phyloP scores from a whole-genome alignment of 1,140 invertebrate species.

The Wiebesia pumilae region DNA sequence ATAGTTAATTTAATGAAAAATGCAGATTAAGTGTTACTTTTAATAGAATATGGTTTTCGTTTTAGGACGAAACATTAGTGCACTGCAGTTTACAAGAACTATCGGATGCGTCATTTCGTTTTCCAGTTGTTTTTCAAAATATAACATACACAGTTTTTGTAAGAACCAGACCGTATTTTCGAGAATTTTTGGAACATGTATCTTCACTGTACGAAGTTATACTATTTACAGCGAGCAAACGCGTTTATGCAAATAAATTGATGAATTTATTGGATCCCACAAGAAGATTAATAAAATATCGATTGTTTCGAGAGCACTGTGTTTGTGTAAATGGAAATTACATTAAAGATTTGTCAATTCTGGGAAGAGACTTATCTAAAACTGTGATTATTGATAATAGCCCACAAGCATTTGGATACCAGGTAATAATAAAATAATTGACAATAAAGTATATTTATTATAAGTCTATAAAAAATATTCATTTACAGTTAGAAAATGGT shows the following conservation, averaged over 20 bases:
- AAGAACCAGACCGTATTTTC: slow-evolving; percentile 91
- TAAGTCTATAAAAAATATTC: slow-evolving; percentile 48
- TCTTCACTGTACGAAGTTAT: slow-evolving; percentile 96
- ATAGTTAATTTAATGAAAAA: too few species aligned
- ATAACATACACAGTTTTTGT: slow-evolving; percentile 93
- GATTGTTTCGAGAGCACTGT: slow-evolving; percentile 96
- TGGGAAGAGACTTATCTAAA: slow-evolving; percentile 93
- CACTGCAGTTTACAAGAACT: slow-evolving; percentile 96
- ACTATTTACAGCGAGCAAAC: slow-evolving; percentile 96
- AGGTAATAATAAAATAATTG: slow-evolving; percentile 74
- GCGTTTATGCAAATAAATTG: slow-evolving; percentile 96
- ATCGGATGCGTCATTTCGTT: slow-evolving; percentile 93
- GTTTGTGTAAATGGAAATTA: slow-evolving; percentile 97
- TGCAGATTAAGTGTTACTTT: too few species aligned
- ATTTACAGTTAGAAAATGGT: slow-evolving; percentile 92
- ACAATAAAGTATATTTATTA: slow-evolving; percentile 6
- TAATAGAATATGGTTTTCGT: not conserved
- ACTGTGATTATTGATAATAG: slow-evolving; percentile 96
- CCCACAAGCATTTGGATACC: slow-evolving; percentile 93
- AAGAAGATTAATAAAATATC: slow-evolving; percentile 91
- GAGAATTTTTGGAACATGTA: slow-evolving; percentile 93
- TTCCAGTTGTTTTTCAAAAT: slow-evolving; percentile 96
- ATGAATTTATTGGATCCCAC: slow-evolving; percentile 94
- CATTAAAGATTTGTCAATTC: slow-evolving; percentile 95
- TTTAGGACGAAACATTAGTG: slow-evolving; percentile 92